Base-by-base conservation (phyloP, 1,140 invertebrate genomes). In the Eupeodes corollae region DNA sequence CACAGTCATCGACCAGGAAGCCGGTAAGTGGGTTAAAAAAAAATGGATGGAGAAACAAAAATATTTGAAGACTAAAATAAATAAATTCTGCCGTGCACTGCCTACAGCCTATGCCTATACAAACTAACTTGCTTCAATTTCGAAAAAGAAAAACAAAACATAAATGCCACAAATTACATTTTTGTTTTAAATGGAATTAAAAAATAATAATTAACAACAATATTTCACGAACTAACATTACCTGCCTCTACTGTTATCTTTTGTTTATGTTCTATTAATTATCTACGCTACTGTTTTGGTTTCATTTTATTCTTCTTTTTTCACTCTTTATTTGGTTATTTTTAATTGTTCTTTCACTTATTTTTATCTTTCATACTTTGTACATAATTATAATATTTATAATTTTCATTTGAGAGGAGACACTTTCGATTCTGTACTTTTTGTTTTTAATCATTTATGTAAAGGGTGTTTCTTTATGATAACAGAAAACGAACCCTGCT, bases 1-100 rank as follows among this genome's bases (percentile, higher is more conserved):
- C 65, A 73, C 57, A 70, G 71, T 18, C 75, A 75, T 45, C 64
- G 74, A 57, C 75, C 75, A n/a, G 72, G 75, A 49, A 77, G 75
- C 63, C 68, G 66, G 66, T 68, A 64, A 68, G 64, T 65, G 58
- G 50, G 49, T 54, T 48, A 32, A 19, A 34, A 42, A 16, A 16
- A n/a, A 40, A 39, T 18, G 15, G 35, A 13, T 12, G 26, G 13
- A 41, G 13, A 3, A 35, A n/a, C 34, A 35, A 35, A 3, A 15
- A 35, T 5, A 35, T 6, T n/a, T 6, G 12, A 35, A 35, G 10
- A 5, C 12, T 35, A 12, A 35, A 35, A 35, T 33, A 26, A 3
- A 5, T 8, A 5, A 26, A 26, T 26, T 3, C 21, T 26, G 21
- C 21, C 21, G 21, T 26, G 21, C 21, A 26, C 21, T 26, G 21